phyloP scores from a whole-genome alignment of 1,140 invertebrate species.

The Aphelenchoides fujianensis region DNA sequence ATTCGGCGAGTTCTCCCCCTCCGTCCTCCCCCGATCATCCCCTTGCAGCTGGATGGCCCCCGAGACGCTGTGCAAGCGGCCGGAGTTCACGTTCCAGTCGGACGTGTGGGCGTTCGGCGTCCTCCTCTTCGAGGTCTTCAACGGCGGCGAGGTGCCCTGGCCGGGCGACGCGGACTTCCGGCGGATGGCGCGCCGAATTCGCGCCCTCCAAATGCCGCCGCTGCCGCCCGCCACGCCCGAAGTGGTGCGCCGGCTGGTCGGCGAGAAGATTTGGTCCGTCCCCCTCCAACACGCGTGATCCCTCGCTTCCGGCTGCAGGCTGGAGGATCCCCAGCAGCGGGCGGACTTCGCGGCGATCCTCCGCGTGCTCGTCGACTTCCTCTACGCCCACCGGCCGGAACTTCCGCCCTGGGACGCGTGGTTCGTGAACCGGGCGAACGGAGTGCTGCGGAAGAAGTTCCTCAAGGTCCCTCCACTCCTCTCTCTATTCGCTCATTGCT shows the following conservation, averaged over 20 bases:
- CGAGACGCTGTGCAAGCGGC: constrained; percentile 51
- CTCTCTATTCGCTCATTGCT: too few species aligned
- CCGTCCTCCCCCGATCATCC: too few species aligned
- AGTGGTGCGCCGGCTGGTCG: neutral
- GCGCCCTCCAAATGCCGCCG: constrained; percentile 18
- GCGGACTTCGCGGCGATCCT: too few species aligned
- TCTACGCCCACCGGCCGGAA: too few species aligned
- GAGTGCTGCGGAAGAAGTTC: too few species aligned
- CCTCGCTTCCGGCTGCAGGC: neutral
- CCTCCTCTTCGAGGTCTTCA: constrained; percentile 60
- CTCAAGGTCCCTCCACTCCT: too few species aligned
- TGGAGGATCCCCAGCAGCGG: too few species aligned
- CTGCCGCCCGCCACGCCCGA: constrained; percentile 18
- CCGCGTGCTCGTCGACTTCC: too few species aligned
- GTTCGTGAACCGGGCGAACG: too few species aligned
- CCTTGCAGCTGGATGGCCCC: constrained; percentile 56
- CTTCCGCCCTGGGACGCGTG: too few species aligned
- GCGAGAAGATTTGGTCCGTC: neutral
- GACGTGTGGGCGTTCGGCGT: constrained; percentile 63
- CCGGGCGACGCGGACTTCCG: constrained; percentile 23
- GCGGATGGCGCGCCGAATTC: constrained; percentile 26
- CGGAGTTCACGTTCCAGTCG: constrained; percentile 44
- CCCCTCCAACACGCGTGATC: too few species aligned
- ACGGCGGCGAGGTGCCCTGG: constrained; percentile 63
- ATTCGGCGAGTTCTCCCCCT: too few species aligned